phyloP scores from a whole-genome alignment of 2,113 vertebrate genomes.

The Pyrgilauda ruficollis region DNA sequence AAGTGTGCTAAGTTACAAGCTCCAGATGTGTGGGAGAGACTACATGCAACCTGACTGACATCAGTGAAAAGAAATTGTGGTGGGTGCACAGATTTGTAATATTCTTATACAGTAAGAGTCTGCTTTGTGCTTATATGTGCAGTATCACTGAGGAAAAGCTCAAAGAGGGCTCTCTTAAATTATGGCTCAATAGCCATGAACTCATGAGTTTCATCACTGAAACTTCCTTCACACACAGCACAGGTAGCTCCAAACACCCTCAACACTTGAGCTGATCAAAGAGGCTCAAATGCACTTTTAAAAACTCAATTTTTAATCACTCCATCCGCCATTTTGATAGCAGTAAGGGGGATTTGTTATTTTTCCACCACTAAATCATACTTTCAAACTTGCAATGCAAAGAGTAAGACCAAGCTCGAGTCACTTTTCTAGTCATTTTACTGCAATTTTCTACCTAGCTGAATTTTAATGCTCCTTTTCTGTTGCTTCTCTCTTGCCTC shows the following conservation, averaged over 20 bases:
- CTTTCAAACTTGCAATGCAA: neutral
- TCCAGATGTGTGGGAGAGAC: neutral
- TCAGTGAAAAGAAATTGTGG: neutral
- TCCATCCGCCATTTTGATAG: neutral
- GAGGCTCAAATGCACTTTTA: fast-evolving
- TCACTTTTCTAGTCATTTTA: neutral
- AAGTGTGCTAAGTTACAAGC: neutral
- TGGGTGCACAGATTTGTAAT: neutral
- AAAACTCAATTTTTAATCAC: neutral
- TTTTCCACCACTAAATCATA: neutral
- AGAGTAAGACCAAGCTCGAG: neutral
- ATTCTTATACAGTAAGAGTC: neutral
- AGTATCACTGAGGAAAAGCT: neutral
- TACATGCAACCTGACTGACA: neutral
- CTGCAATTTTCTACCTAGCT: neutral
- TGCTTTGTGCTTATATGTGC: neutral
- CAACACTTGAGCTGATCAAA: neutral
- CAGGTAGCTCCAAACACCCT: neutral
- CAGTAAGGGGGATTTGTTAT: fast-evolving
- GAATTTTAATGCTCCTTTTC: neutral
- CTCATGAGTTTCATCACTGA: neutral
- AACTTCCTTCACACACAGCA: neutral
- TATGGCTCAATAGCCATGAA: neutral
- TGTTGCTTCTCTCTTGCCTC: neutral
- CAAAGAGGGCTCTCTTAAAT: neutral